Evolutionary conservation across 2,888 invertebrate genomes (phyloP).

Genomic region (Notodromas monacha): DNA sequence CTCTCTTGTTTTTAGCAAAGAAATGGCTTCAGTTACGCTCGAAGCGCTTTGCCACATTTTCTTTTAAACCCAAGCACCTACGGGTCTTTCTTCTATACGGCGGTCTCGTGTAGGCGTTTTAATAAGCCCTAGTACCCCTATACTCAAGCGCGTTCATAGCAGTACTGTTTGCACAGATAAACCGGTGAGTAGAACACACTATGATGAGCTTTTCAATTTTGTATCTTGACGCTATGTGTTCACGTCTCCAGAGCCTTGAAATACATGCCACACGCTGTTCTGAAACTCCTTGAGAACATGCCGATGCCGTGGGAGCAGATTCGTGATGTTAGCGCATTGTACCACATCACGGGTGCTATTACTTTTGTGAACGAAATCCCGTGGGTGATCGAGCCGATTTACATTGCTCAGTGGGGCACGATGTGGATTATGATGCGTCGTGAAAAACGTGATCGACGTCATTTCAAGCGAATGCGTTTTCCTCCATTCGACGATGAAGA

Average conservation of each 20-base stretch:
- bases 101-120: too few species aligned
- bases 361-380: slow-evolving; percentile 99
- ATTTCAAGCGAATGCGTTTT: slow-evolving; percentile 96
- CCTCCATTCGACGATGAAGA: slow-evolving; percentile 99
- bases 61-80: too few species aligned
- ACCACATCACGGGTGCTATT: slow-evolving; percentile 96
- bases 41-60: slow-evolving; percentile 94
- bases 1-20: slow-evolving; percentile 24
- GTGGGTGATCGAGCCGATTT: slow-evolving; percentile 95
- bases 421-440: slow-evolving; percentile 99
- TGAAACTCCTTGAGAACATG: slow-evolving; percentile 97
- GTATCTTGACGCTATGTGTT: slow-evolving; percentile 11
- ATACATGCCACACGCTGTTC: slow-evolving; percentile 98
- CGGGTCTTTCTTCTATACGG: too few species aligned
- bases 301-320: slow-evolving; percentile 99
- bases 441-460: slow-evolving; percentile 88
- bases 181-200: slow-evolving; percentile 83
- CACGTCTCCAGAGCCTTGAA: slow-evolving; percentile 87
- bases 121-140: too few species aligned
- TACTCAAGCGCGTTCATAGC: too few species aligned
- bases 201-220: slow-evolving; percentile 79
- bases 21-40: slow-evolving; percentile 98
- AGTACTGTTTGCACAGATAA: too few species aligned
- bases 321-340: slow-evolving; percentile 78
- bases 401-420: slow-evolving; percentile 98